phyloP scores from a whole-genome alignment of 2,888 invertebrate species.

The Tillus elongatus region DNA sequence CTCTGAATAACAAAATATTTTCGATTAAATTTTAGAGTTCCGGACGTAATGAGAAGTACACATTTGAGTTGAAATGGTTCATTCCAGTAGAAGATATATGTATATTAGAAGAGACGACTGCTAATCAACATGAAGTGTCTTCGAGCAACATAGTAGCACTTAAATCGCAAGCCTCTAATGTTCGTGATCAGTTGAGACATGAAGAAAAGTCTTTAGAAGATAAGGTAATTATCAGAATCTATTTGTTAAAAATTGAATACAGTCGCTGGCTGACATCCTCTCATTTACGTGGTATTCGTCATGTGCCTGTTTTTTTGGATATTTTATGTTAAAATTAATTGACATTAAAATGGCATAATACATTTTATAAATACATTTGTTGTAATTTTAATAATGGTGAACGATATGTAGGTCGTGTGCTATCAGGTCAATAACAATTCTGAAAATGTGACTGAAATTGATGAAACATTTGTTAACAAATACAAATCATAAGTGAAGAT shows the following conservation, averaged over 20 bases:
- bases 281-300: too few species aligned
- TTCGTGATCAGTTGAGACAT: conserved; percentile 73
- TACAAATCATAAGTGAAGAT: too few species aligned
- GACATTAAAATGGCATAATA: too few species aligned
- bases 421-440: too few species aligned
- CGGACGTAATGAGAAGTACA: conserved; percentile 72
- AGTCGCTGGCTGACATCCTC: too few species aligned
- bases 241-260: too few species aligned
- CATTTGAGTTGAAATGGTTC: conserved; percentile 90
- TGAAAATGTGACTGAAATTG: too few species aligned
- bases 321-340: conserved; percentile 10
- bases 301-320: conserved; percentile 11
- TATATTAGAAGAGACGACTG: conserved; percentile 59
- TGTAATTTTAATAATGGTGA: too few species aligned
- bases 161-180: conserved; percentile 77
- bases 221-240: conserved; percentile 40
- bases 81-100: conserved; percentile 76
- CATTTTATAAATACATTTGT: too few species aligned
- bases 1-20: conserved; percentile 3
- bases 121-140: conserved; percentile 63
- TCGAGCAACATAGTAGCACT: conserved; percentile 76
- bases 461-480: too few species aligned
- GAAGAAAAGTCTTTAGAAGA: conserved; percentile 64
- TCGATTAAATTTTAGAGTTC: conserved; percentile 50
- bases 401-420: too few species aligned